A percentile compares a stretch with the other conserved stretches of the same genome.
These are phyloP conservation scores for Neuroterus valhalla DNA, from an alignment of 1,140 invertebrate species.

Conservation along the genomic window DNA sequence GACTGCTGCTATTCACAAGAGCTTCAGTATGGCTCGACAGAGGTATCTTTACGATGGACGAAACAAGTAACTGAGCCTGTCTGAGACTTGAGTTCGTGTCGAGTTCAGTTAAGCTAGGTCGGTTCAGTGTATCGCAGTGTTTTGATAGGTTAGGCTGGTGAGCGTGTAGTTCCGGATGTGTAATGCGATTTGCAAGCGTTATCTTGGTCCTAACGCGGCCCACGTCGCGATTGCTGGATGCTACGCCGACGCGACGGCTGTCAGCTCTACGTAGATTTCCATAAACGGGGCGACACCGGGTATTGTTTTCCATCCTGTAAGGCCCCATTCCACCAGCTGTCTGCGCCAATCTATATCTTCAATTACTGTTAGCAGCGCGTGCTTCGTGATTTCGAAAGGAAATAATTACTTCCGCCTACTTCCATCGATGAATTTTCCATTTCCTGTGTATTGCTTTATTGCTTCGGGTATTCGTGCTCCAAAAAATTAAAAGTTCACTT, in stretches of 20 bases:
- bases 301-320: constrained; percentile 25
- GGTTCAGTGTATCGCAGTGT: neutral
- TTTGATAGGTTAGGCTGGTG: neutral
- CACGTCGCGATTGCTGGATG: constrained; percentile 17
- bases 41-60: constrained; percentile 6
- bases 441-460: constrained; percentile 13
- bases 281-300: constrained; percentile 4
- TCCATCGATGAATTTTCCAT: constrained; percentile 15
- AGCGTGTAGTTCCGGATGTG: constrained; percentile 18
- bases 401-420: constrained; percentile 5
- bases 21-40: neutral
- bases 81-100: neutral
- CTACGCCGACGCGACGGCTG: neutral
- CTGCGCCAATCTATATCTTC: constrained; percentile 16
- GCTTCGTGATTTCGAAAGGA: constrained; percentile 4
- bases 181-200: constrained; percentile 30
- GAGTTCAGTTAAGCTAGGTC: constrained; percentile 2
- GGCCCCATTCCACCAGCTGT: constrained; percentile 8
- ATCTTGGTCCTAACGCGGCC: constrained; percentile 17
- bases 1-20: neutral
- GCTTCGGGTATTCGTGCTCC: neutral
- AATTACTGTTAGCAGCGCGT: constrained; percentile 16
- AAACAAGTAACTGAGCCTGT: constrained; percentile 11
- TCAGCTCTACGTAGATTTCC: constrained; percentile 9
- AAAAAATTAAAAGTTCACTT: no score